Evolutionary conservation across 2,797 vertebrate genomes (phyloP).

Genomic region (Fringilla coelebs): DNA sequence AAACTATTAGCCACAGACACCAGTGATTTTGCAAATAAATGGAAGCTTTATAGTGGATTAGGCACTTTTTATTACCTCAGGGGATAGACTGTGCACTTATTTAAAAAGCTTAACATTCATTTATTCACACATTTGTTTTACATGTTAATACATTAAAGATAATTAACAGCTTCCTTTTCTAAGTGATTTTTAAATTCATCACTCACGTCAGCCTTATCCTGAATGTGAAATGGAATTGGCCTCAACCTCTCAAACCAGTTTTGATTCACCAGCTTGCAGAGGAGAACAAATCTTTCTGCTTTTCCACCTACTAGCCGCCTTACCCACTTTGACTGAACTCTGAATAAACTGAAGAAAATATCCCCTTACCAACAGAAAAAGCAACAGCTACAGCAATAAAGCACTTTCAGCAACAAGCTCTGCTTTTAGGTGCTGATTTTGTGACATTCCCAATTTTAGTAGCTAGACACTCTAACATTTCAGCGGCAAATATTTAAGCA

Average conservation of each 20-base stretch:
- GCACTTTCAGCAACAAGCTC: background rate
- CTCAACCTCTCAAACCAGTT: constrained; percentile 10
- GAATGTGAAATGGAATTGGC: background rate
- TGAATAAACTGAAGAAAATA: constrained; percentile 6
- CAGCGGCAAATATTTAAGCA: constrained; percentile 9
- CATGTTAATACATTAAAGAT: constrained; percentile 10
- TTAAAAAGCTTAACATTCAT: constrained; percentile 16
- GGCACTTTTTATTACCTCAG: constrained; percentile 1
- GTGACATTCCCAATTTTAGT: background rate
- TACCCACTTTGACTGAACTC: background rate
- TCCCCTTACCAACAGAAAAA: background rate
- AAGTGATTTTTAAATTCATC: constrained; percentile 20
- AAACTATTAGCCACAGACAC: background rate
- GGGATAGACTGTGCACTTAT: background rate
- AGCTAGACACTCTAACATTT: constrained; percentile 15
- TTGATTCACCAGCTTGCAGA: background rate
- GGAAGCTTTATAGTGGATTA: background rate
- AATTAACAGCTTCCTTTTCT: constrained; percentile 39
- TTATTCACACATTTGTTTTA: constrained; percentile 49
- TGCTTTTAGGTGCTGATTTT: constrained; percentile 14
- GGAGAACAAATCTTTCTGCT: background rate
- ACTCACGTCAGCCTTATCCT: background rate
- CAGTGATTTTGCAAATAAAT: constrained; percentile 4
- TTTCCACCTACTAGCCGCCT: background rate
- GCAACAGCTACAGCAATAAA: background rate